Percentiles rank a stretch among this genome's conserved stretches.
These are phyloP conservation scores for Podarcis raffonei DNA, from an alignment of 2,113 vertebrate species.

Conservation along the genomic window DNA sequence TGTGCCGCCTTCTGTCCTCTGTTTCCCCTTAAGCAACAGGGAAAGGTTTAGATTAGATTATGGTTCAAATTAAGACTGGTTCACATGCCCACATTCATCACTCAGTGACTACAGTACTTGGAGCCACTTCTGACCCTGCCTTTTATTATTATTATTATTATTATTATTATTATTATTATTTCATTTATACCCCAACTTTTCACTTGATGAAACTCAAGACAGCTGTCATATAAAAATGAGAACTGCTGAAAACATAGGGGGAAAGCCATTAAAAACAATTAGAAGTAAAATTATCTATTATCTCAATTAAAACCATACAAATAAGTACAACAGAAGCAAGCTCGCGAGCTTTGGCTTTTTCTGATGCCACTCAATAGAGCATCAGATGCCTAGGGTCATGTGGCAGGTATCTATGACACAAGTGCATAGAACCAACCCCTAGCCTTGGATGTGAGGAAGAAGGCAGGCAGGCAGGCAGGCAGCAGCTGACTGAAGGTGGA, in stretches of 20 bases:
- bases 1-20: neutral
- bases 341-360: neutral
- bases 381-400: neutral
- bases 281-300: no score
- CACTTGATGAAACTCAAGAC: no score
- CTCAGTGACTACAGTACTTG: neutral
- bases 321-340: neutral
- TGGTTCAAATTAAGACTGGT: neutral
- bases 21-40: neutral
- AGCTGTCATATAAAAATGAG: no score
- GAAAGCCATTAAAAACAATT: no score
- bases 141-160: no score
- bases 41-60: neutral
- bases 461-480: neutral
- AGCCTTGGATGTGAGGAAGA: neutral
- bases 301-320: no score
- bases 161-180: no score
- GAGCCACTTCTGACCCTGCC: neutral
- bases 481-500: no score
- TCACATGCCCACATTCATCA: neutral
- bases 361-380: neutral
- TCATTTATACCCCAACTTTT: no score
- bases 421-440: neutral
- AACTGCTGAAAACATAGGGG: no score
- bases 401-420: neutral